phyloP scores from a whole-genome alignment of 2,888 invertebrate genomes.

The Dasysyrphus tricinctus region DNA sequence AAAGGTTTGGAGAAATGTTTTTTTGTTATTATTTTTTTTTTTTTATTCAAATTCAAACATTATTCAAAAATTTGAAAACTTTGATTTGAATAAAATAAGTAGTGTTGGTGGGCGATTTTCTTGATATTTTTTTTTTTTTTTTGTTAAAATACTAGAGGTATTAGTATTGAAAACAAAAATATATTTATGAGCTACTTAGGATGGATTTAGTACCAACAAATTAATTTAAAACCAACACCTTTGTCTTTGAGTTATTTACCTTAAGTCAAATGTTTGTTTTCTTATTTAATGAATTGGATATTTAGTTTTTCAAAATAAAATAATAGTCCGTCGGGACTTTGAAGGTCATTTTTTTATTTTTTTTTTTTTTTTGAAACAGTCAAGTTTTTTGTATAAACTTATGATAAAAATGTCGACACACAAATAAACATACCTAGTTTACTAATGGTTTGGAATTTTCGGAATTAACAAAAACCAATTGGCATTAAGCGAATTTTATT shows the following conservation, averaged over 20 bases:
- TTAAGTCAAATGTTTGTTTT: neutral
- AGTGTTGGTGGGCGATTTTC: no score
- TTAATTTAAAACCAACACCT: neutral
- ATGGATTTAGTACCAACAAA: neutral
- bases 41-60: neutral
- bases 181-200: neutral
- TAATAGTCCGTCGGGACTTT: neutral
- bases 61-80: no score
- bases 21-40: neutral
- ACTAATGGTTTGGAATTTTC: no score
- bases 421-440: no score
- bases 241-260: neutral
- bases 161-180: neutral
- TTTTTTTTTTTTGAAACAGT: no score
- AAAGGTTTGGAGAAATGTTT: constrained; percentile 52
- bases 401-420: no score
- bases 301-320: neutral
- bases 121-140: no score
- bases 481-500: no score
- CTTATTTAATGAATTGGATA: neutral
- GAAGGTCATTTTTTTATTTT: neutral
- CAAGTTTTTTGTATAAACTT: no score
- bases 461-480: no score
- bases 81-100: no score
- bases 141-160: no score